Evolutionary conservation across 2,888 invertebrate species (phyloP), one percentile per base, ranked within the genome.

Genomic region (Atethmia centrago): DNA sequence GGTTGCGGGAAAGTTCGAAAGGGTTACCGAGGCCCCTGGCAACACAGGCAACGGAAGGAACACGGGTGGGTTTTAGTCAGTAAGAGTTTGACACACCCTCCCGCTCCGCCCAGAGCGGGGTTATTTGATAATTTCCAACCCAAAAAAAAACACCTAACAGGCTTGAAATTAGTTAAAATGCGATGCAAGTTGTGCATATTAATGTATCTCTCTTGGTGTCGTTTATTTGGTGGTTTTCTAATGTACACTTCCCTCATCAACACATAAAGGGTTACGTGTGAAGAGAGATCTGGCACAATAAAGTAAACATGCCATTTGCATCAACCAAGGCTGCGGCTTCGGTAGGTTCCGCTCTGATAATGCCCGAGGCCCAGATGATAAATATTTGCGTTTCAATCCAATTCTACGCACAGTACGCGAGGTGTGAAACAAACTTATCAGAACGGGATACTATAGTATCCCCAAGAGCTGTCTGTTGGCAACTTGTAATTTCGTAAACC

Each of bases 311-410:
- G 80, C 79, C 74, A 82, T 83, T 86, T 80, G 82, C 86, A 84
- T 83, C 79, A 82, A 74, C 79, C 89, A 89, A 89, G 89, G 91
- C 85, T 88, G 87, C 72, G 77, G 83, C 85, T 88, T 88, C 76
- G 75, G 83, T 80, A 74, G 86, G 90, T 92, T 91, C 90, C 90
- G 92, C 92, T 92, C 92, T 92, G 90, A 92, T 92, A 89, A 91
- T 83, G 75, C 67, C 73, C 85, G 85, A 89, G 90, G 88, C 88
- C 90, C 84, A 83, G 77, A 79, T 86, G 85, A 88, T 88, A 80
- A 82, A 80, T 80, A 83, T 83, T 83, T 70, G 65, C 66, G 49
- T 71, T 79, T 75, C 51, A 62, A 72, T 71, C 66, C 47, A 72
- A 68, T 82, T 76, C 67, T 77, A 79, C 75, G 58, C 71, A 64